A percentile compares a stretch with the other conserved stretches of the same genome.
These are phyloP conservation scores for Eidolon dupreanum DNA, from an alignment of 2,797 vertebrate genomes.

Conservation along the genomic window DNA sequence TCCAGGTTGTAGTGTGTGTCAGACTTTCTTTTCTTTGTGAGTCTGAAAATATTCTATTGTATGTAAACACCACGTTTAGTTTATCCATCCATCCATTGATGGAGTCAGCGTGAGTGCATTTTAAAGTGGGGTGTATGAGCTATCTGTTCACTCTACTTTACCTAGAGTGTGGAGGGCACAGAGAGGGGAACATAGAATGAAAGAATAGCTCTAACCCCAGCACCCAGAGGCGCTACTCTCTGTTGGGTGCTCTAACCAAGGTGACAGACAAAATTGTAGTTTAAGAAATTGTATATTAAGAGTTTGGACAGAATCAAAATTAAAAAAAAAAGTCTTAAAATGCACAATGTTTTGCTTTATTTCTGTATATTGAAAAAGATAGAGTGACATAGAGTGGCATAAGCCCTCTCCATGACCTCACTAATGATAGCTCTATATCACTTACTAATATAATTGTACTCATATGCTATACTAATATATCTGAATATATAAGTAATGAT, in stretches of 20 bases:
- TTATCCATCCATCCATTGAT: no score
- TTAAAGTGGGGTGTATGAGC: background rate
- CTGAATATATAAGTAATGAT: background rate
- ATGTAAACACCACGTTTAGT: background rate
- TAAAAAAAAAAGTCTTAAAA: background rate
- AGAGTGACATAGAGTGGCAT: background rate
- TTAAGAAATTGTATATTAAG: background rate
- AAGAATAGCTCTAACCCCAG: no score
- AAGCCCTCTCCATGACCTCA: background rate
- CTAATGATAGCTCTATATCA: background rate
- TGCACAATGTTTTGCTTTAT: background rate
- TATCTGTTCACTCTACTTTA: background rate
- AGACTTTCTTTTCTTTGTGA: background rate
- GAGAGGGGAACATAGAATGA: background rate
- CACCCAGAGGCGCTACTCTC: background rate
- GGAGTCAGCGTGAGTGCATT: background rate
- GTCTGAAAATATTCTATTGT: background rate
- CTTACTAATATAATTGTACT: background rate
- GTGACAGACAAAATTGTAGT: background rate
- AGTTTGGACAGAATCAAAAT: background rate
- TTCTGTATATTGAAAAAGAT: background rate
- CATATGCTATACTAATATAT: background rate
- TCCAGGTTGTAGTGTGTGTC: background rate
- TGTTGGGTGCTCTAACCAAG: background rate
- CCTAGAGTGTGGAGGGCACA: no score